Percentiles rank a stretch among this genome's conserved stretches.
phyloP scores from a whole-genome alignment of 2,113 vertebrate genomes.

The Loxodonta africana region DNA sequence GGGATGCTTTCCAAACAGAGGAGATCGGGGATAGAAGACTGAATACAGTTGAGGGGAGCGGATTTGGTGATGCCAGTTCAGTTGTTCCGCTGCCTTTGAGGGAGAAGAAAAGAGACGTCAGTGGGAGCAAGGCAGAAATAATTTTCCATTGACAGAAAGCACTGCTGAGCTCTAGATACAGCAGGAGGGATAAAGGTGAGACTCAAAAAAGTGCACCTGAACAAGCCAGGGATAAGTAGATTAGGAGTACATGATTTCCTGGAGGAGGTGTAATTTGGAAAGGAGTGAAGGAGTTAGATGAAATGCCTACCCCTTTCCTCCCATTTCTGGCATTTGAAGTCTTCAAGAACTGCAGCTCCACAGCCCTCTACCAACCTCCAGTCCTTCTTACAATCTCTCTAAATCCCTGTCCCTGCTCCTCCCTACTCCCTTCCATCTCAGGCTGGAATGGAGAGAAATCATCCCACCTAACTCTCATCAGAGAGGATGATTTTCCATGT shows the following conservation, averaged over 20 bases:
- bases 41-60: accelerated
- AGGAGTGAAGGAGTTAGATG: not conserved
- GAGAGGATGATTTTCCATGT: not conserved
- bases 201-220: not conserved
- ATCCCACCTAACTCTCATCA: not conserved
- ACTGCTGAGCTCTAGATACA: not conserved
- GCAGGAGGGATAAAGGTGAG: not conserved
- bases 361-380: too few species aligned
- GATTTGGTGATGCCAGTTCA: too few species aligned
- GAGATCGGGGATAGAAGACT: accelerated
- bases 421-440: not conserved
- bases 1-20: not conserved
- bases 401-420: not conserved
- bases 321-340: not conserved
- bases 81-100: not conserved
- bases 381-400: not conserved
- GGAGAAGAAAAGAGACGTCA: not conserved
- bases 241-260: not conserved
- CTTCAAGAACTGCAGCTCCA: not conserved
- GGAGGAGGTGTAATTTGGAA: not conserved
- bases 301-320: not conserved
- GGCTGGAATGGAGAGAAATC: not conserved
- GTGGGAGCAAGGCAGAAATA: not conserved
- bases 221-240: too few species aligned
- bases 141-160: not conserved